Base-by-base conservation (phyloP, 1,140 invertebrate species). In the Caenorhabditis briggsae region DNA sequence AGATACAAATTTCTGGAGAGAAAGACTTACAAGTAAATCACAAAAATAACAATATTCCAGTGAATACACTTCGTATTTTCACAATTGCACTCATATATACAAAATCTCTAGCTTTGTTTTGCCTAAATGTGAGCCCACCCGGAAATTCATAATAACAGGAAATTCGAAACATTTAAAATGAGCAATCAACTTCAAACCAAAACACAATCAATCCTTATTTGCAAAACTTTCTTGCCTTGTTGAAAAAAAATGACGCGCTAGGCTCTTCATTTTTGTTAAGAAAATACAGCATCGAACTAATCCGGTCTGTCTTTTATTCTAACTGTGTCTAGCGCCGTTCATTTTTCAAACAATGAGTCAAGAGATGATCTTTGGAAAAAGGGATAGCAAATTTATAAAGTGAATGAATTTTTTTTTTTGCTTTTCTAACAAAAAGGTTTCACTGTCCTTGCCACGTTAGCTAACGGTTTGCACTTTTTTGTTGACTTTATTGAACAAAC, bases 401-500 rank as follows among this genome's bases (percentile, higher is more conserved):
- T 16, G 41, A 46, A 70, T 20, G 12, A 70, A 61, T 61, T 61
- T 61, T 61, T 25, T 7, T n/a, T 58, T 58, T 5, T 53, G 6
- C n/a, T 58, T 70, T 70, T 70, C 33, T n/a, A 43, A 46, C 33
- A 33, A 33, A 33, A 33, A 33, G 33, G 33, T 33, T 33, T 33
- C 33, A 33, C 33, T 33, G 33, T 33, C 33, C 33, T 70, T 70
- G 64, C 64, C 64, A 70, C 64, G 64, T 70, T 41, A 70, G 3
- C 64, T 59, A n/a, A 43, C 33, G 16, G 59, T 61, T 61, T 70
- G 64, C 64, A 70, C 59, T 70, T 70, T 58, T 70, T 70, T 70
- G 64, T 70, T 70, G 64, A 70, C 64, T 70, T 46, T 70, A 70
- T 70, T 70, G 41, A 70, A 23, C 64, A 70, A 70, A 70, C 64